Base-by-base conservation (phyloP, 2,797 vertebrate species). In the Phrynocephalus guinanensis region DNA sequence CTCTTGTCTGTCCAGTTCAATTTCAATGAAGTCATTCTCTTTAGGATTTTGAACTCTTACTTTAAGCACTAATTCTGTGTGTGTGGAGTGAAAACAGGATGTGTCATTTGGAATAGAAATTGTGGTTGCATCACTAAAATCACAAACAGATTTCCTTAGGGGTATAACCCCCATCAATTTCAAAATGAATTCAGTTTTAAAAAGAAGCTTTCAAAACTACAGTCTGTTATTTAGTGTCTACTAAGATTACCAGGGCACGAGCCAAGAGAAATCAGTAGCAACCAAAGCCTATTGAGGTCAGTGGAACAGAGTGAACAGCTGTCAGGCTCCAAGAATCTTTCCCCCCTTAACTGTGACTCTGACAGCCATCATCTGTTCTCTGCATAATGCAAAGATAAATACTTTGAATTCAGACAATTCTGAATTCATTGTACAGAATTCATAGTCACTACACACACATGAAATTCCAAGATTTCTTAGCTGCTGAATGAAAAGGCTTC, bases 11-110 rank as follows among this genome's bases (percentile, higher is more conserved):
- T 98, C 98, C 92, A 99, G 95, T 93, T 99, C 98, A 92, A 98
- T 98, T 94, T 99, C 98, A 73, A 98, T 98, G 95, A 99, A 99
- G 96, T 99, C 98, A 8, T 97, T 98, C 94, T 98, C 98, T 88
- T 97, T 96, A 0, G 96, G 92, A 88, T 97, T 98, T 95, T 99
- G 98, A 90, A 99, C 97, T 75, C 98, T 97, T 91, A 99, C 98
- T 94, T 99, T 98, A 85, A 99, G 95, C 86, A 99, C 98, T 92
- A 99, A 94, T 95, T 99, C 98, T 99, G 88, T 76, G 30, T 52
- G 20, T 26, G 44, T 48, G n/a, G 52, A n/a, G 9, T 16, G 38
- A 48, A 20, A 71, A 22, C 38, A 84, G 4, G 50, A 48, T 72
- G 28, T 70, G 15, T n/a, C 72, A 63, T 30, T 63, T 16, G 66